phyloP scores from a whole-genome alignment of 2,113 vertebrate species.

The Mola mola region DNA sequence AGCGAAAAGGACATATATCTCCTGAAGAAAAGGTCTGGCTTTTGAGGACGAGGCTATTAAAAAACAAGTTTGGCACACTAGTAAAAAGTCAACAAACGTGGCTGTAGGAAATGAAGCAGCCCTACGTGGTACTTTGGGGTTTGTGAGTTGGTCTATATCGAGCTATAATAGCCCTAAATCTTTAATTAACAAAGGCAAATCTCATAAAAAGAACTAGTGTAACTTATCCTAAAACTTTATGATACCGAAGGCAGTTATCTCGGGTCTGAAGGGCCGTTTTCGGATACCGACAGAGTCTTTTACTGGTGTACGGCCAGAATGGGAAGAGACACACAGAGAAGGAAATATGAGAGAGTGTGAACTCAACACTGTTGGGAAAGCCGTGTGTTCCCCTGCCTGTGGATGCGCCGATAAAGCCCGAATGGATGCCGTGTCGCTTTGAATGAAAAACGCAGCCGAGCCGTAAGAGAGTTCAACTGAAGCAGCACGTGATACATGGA shows the following conservation, averaged over 20 bases:
- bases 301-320: too few relatives aligned
- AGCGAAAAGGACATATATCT: conserved; percentile 23
- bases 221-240: too few relatives aligned
- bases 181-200: too few relatives aligned
- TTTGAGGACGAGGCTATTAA: background rate
- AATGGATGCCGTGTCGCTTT: conserved; percentile 65
- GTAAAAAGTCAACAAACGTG: conserved; percentile 12
- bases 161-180: background rate
- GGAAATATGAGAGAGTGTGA: conserved; percentile 46
- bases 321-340: conserved; percentile 5
- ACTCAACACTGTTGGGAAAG: conserved; percentile 22
- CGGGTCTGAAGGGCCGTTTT: too few relatives aligned
- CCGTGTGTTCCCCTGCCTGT: conserved; percentile 55
- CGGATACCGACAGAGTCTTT: too few relatives aligned
- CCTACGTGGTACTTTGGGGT: too few relatives aligned
- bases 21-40: conserved; percentile 17
- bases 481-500: conserved; percentile 51
- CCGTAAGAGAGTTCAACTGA: conserved; percentile 19
- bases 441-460: conserved; percentile 34
- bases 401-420: conserved; percentile 61
- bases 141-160: conserved; percentile 5
- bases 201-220: too few relatives aligned
- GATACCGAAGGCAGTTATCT: too few relatives aligned
- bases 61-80: conserved; percentile 13
- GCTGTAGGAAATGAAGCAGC: background rate